Base-by-base conservation (phyloP, 2,797 vertebrate species). In the Stomatorhinus walkeri region DNA sequence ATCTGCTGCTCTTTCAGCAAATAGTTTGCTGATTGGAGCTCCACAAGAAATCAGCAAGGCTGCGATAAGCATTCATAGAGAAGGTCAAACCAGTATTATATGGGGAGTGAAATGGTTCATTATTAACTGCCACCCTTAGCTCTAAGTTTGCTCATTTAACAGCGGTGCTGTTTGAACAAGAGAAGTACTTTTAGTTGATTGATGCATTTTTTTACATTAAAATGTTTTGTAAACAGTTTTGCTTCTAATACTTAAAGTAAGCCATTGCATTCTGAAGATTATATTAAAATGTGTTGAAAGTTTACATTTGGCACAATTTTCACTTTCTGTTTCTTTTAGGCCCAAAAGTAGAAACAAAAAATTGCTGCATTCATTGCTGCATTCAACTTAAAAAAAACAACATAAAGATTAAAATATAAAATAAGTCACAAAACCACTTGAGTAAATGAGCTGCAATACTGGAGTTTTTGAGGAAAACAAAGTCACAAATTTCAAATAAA, bases 1-100 rank as follows among this genome's bases (percentile, higher is more conserved):
- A 95, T 93, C 90, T 96, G 95, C 88, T 91, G 51, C 89, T 72
- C 89, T 91, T 90, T 72, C 59, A 88, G 93, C 93, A 91, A 91
- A 90, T 92, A 48, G 88, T 92, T 83, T 88, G 64, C 88, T 93
- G 64, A 94, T 88, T 94, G 93, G 92, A 90, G 91, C 43, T 90
- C 46, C 72, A 64, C 64, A n/a, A 64, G 91, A 93, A 92, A 91
- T 93, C 43, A 89, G 22, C 90, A 91, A 88, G 3, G 64, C 14
- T 10, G 43, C 36, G 91, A 91, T 91, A 91, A 91, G 89, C 86
- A 24, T 46, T 19, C n/a, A 48, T 7, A 85, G 81, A 72, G 24
- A 56, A 59, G 89, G 88, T 81, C 22, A 90, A 68, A 81, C 32
- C 54, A 49, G 28, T 49, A 24, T n/a, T 79, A 93, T 89, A 92